Evolutionary conservation across 2,113 vertebrate genomes (phyloP).

Genomic region (Plestiodon gilberti): DNA sequence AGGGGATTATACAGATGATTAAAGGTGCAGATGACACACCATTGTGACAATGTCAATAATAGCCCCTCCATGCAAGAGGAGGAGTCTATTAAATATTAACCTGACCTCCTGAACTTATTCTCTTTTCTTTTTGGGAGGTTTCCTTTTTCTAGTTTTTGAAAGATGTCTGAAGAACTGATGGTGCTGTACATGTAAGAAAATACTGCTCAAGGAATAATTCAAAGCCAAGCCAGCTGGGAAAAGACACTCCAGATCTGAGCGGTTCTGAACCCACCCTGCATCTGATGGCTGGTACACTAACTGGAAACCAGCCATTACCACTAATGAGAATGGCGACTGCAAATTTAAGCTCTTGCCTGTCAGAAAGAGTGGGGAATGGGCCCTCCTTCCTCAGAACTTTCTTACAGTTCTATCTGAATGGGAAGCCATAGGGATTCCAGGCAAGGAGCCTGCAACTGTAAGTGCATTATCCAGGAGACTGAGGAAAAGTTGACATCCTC

Average conservation of each 20-base stretch:
- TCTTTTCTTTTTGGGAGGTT: neutral
- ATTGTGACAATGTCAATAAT: neutral
- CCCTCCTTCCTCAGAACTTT: neutral
- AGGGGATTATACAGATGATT: conserved; percentile 17
- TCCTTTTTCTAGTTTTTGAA: conserved; percentile 1
- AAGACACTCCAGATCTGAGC: neutral
- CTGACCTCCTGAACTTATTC: neutral
- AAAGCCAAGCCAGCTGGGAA: neutral
- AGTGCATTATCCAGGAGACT: neutral
- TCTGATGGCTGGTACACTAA: neutral
- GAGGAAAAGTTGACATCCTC: neutral
- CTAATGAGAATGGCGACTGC: neutral
- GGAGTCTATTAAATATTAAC: conserved; percentile 20
- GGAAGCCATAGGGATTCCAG: neutral
- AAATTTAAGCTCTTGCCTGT: neutral
- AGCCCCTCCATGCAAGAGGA: neutral
- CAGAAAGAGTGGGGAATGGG: neutral
- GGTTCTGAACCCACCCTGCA: neutral
- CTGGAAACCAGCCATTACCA: neutral
- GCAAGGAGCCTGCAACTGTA: neutral
- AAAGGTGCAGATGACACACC: neutral
- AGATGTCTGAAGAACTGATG: neutral
- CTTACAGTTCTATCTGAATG: neutral
- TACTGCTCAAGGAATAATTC: neutral
- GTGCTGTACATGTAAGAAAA: neutral